A percentile compares a stretch with the other conserved stretches of the same genome.
These are phyloP conservation scores for Hyposmocoma kahamanoa DNA, from an alignment of 1,140 invertebrate genomes.

Conservation along the genomic window DNA sequence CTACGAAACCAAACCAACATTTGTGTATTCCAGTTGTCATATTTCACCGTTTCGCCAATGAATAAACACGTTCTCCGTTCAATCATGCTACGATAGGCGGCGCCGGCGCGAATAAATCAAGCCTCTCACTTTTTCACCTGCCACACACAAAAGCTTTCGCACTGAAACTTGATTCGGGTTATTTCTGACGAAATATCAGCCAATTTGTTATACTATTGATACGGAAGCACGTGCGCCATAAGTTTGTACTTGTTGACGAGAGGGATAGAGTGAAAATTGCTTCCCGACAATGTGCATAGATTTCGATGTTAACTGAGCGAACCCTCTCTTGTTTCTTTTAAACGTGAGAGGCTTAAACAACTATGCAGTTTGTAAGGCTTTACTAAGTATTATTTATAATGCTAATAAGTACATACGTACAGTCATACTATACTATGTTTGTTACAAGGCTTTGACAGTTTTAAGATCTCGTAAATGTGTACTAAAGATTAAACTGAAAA, in stretches of 20 bases:
- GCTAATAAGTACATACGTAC: too few species aligned
- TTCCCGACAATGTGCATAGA: conserved; percentile 58
- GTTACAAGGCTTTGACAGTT: too few species aligned
- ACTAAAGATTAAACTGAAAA: too few species aligned
- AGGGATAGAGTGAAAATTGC: conserved; percentile 66
- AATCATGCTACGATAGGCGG: conserved; percentile 66
- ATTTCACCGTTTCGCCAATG: conserved; percentile 59
- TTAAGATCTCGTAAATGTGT: too few species aligned
- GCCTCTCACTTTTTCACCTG: conserved; percentile 71
- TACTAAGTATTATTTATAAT: too few species aligned
- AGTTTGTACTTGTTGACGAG: conserved; percentile 67
- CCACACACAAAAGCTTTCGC: conserved; percentile 70
- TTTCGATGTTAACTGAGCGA: conserved; percentile 44
- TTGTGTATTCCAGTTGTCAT: conserved; percentile 53
- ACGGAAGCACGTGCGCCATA: conserved; percentile 63
- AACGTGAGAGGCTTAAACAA: too few species aligned
- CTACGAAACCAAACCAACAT: conserved; percentile 1
- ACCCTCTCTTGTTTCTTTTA: conserved; percentile 21
- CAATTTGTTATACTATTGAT: conserved; percentile 73
- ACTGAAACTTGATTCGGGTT: conserved; percentile 72
- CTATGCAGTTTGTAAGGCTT: too few species aligned
- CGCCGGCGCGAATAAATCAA: conserved; percentile 70
- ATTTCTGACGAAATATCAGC: conserved; percentile 72
- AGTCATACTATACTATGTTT: too few species aligned
- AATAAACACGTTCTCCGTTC: conserved; percentile 67